Base-by-base conservation (phyloP, 2,113 vertebrate species). In the Scomber japonicus region DNA sequence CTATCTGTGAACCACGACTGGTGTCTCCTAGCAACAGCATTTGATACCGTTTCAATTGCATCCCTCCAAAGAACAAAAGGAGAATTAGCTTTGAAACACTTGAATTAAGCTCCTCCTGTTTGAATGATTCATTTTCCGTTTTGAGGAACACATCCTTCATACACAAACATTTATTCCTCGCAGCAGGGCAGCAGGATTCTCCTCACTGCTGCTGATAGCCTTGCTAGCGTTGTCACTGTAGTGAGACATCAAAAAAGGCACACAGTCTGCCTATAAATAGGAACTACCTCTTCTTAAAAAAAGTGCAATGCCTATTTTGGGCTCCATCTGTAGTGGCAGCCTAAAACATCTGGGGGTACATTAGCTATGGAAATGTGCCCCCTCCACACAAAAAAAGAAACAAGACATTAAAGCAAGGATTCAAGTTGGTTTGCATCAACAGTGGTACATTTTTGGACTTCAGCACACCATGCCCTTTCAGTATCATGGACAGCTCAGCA, bases 21-120 rank as follows among this genome's bases (percentile, higher is more conserved):
- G 71, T 35, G 92, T 94, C 83, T 91, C 92, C 88, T 92, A 92
- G 92, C 91, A 92, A 93, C 93, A 17, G 62, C 74, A 74, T 83
- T 75, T 78, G 81, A 86, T 83, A 50, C 55, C 7, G 40, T 84
- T 86, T 84, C 56, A 82, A 69, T 80, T 48, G 70, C 66, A 75
- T 81, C 67, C 68, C 63, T 84, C 48, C 12, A 2, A 75, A 92
- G 81, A 90, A 92, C 84, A 87, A 91, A 89, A 88, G 83, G 49
- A 80, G 82, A 78, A 88, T 88, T 90, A 75, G 76, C 82, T 84
- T 74, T 83, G 75, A 88, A 85, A 88, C 68, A 73, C 66, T 84
- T 76, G 68, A 81, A 87, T 75, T 14, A 87, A 81, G 82, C 82
- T 64, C 68, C 55, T 81, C 61, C 69, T 69, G 31, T 79, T 49